Evolutionary conservation across 2,797 vertebrate genomes (phyloP).

Genomic region (Alauda arvensis): DNA sequence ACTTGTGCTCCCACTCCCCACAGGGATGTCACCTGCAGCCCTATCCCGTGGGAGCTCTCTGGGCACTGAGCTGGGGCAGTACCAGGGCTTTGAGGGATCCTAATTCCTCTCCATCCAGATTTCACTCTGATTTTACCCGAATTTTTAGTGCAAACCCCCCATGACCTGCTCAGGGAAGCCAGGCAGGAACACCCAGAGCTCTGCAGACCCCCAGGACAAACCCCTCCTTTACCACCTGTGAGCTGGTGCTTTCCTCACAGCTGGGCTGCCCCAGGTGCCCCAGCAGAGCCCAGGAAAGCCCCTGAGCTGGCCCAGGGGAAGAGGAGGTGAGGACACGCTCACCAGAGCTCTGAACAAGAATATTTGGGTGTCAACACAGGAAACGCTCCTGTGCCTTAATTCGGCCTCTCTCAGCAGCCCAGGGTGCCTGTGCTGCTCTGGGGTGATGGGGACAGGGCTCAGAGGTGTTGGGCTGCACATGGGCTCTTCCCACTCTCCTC

Average conservation of each 20-base stretch:
- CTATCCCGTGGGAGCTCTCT: accelerated
- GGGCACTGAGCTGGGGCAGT: accelerated
- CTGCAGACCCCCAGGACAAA: accelerated
- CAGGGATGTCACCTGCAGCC: neutral
- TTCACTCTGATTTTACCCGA: neutral
- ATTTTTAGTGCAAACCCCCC: accelerated
- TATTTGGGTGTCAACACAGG: neutral
- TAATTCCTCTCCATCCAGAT: neutral
- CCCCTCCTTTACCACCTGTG: accelerated
- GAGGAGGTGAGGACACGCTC: neutral
- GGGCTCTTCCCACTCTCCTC: neutral
- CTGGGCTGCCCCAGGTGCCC: neutral
- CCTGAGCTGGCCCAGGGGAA: neutral
- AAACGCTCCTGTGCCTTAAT: neutral
- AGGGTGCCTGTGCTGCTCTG: neutral
- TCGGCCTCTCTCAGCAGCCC: neutral
- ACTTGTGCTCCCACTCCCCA: accelerated
- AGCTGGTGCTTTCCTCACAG: neutral
- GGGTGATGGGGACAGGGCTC: neutral
- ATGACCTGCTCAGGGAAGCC: accelerated
- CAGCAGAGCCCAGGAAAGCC: neutral
- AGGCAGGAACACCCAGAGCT: neutral
- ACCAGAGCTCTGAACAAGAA: neutral
- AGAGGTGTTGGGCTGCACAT: accelerated
- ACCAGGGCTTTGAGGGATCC: accelerated